Evolutionary conservation across 2,888 invertebrate species (phyloP).

Genomic region (Drosophila maculinotata): DNA sequence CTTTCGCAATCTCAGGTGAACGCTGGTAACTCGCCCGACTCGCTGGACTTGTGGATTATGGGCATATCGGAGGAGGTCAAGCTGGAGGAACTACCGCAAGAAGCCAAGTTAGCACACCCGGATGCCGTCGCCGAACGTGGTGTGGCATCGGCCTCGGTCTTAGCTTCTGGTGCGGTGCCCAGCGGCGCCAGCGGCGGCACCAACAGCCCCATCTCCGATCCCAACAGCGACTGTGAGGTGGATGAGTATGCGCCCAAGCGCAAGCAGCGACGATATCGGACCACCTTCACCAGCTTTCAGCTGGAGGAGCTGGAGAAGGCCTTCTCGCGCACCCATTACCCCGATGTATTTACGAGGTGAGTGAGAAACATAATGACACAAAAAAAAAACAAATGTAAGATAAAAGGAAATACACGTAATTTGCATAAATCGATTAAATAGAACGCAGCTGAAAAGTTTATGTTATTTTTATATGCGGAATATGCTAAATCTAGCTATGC

Average conservation of each 20-base stretch:
- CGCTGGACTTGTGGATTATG: conserved; percentile 82
- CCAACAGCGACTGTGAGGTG: conserved; percentile 88
- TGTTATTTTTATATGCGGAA: conserved; percentile 38
- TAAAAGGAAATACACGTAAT: conserved; percentile 43
- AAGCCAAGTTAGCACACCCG: conserved; percentile 84
- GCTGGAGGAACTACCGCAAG: conserved; percentile 85
- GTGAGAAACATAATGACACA: conserved; percentile 74
- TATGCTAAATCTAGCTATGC: conserved; percentile 36
- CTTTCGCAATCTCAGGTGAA: no score
- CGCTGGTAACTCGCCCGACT: conserved; percentile 35
- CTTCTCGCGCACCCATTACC: conserved; percentile 98
- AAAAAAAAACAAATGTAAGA: conserved; percentile 27
- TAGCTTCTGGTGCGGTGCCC: conserved; percentile 65
- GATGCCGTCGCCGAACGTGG: conserved; percentile 85
- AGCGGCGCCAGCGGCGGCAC: conserved; percentile 84
- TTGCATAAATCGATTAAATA: conserved; percentile 64
- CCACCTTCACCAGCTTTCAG: conserved; percentile 98
- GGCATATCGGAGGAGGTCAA: conserved; percentile 86
- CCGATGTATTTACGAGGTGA: conserved; percentile 98
- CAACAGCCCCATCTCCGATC: conserved; percentile 86
- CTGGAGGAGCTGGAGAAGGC: conserved; percentile 98
- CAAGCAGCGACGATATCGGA: conserved; percentile 95
- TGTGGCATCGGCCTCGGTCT: conserved; percentile 43
- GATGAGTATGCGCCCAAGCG: conserved; percentile 94
- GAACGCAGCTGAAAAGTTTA: conserved; percentile 25